Evolutionary conservation across 2,113 vertebrate species (phyloP), one percentile per base, ranked within the genome.

Genomic region (Anoplopoma fimbria): DNA sequence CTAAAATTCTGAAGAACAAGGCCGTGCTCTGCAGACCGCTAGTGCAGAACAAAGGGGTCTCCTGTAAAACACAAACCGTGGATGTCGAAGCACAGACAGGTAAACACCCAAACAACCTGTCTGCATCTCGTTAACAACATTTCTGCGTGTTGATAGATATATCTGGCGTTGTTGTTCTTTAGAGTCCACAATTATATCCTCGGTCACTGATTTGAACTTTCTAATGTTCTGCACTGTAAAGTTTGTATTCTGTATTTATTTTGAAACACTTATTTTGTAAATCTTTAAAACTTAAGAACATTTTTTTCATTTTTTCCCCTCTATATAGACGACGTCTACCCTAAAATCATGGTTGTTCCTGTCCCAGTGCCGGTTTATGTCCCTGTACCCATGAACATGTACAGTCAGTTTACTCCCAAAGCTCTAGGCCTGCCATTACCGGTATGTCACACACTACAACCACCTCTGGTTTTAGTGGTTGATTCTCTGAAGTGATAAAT

Each of bases 1-100:
- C 95, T 19, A 95, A 96, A 71, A 93, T 97, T 71, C 95, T 99
- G 45, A 99, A 99, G 94, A 99, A 99, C 94, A 99, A 99, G 89
- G 97, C 98, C 3, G 93, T 99, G 47, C 89, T 99, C 47, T 99
- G 98, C 82, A 96, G 96, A 61, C 98, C 98, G 3, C 96, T 99
- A 90, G 97, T 96, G 51, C 97, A 98, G 90, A 98, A 97, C 84
- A 99, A 99, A 94, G 98, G 97, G 57, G 96, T 97, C 19, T 97
- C 97, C 0, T 99, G 98, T 90, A 98, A 95, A 92, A 96, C 97
- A 67, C 97, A 98, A 88, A 97, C 96, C 0, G 96, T 95, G 15
- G 95, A 96, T 67, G 96, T 95, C 45, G 96, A 97, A 84, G 95
- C 96, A 63, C 98, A 99, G 94, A 99, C 98, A 84, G 97, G 98